A percentile compares a stretch with the other conserved stretches of the same genome.
Evolutionary conservation across 2,113 vertebrate genomes (phyloP).

Genomic region (Chrysemys picta): DNA sequence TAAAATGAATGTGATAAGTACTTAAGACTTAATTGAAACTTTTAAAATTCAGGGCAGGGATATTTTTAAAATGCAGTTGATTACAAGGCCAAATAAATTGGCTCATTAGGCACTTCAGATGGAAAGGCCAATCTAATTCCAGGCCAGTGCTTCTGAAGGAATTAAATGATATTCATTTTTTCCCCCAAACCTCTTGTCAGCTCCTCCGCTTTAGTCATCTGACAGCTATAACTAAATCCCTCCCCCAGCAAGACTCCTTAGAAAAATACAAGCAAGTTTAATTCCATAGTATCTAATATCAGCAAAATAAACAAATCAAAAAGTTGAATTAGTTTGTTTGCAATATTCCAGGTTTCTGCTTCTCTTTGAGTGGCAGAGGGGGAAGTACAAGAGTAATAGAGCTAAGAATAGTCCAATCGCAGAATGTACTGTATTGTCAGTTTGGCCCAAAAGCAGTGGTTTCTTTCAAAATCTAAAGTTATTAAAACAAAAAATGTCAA

Average conservation of each 20-base stretch:
- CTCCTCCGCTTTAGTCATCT: background rate
- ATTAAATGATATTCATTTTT: background rate
- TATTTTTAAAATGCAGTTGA: background rate
- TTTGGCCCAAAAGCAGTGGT: background rate
- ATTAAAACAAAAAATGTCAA: background rate
- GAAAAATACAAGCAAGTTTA: background rate
- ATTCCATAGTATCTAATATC: background rate
- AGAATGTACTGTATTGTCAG: background rate
- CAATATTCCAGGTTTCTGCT: background rate
- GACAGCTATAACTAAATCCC: background rate
- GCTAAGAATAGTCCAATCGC: background rate
- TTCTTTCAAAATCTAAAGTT: background rate
- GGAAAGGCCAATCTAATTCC: background rate
- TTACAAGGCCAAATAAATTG: background rate
- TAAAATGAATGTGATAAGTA: background rate
- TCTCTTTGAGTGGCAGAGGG: background rate
- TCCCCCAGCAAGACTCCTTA: background rate
- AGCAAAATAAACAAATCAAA: background rate
- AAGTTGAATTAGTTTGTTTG: background rate
- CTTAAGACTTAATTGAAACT: background rate
- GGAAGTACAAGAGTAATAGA: background rate
- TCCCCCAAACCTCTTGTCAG: background rate
- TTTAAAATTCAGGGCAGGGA: background rate
- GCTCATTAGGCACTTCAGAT: slow-evolving; percentile 5
- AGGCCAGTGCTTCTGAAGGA: background rate